Base-by-base conservation (phyloP, 2,888 invertebrate species). In the Megalurothrips usitatus region DNA sequence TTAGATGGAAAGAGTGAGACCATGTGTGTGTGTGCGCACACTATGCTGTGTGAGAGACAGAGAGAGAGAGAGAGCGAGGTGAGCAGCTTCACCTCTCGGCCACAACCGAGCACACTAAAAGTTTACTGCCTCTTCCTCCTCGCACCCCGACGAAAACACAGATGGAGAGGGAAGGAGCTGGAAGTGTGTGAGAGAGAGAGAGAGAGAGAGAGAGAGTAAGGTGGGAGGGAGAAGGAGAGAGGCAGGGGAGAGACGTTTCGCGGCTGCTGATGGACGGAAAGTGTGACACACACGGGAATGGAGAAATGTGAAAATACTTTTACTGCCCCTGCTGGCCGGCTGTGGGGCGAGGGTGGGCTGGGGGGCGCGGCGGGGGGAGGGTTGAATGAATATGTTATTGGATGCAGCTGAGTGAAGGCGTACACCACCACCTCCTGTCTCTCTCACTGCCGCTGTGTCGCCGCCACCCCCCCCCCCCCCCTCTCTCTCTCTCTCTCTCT, bases 11-110 rank as follows among this genome's bases (percentile, higher is more conserved):
- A 52, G 52, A 19, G 52, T 3, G 52, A 52, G 52, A 52, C 14
- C 52, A 1, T 52, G 52, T 19, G 52, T 52, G 52, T 49, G 49
- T 49, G 14, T 49, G 49, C n/a, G 19, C 58, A 10, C 52, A 19
- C 58, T 58, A 19, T 19, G 23, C 11, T 19, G 68, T 68, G 68
- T 68, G 9, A 23, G 19, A 1, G 68, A 68, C n/a, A 68, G 23
- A 23, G 68, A 6, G 4, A 68, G 68, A 68, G 63, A 14, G 17
- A 19, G 63, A 12, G 63, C 14, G 63, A 63, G 68, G 68, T 68
- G 68, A 68, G 68, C 68, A 68, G 68, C 68, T 68, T 68, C 34
- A 68, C 68, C 68, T 68, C 68, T 68, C 68, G 63, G 63, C 63
- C 63, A 63, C 63, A 68, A 68, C 68, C 68, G 23, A 68, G 68